Percentiles rank a stretch among this genome's conserved stretches.
Conservation (phyloP, 92 coral and sea anemone species). For the Porites evermanni region DNA sequence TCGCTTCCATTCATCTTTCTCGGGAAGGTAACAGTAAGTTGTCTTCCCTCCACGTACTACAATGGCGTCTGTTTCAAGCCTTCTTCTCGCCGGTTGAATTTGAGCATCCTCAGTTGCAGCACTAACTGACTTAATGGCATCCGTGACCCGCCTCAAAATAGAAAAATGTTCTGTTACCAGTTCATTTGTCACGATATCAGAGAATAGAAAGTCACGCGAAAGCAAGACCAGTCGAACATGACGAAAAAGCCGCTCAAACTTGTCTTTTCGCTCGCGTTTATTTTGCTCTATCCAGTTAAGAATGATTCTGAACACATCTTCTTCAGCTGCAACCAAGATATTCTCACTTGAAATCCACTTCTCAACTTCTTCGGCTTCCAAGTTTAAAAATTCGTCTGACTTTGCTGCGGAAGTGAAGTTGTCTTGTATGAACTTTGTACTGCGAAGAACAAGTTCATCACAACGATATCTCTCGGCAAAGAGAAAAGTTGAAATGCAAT, state of each 20-base stretch:
- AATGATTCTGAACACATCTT: too few relatives aligned
- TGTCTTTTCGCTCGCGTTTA: not conserved
- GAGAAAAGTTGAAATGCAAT: conserved; percentile 29
- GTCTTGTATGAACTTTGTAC: not conserved
- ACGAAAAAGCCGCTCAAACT: not conserved
- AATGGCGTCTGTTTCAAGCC: conserved; percentile 6
- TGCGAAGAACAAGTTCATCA: not conserved
- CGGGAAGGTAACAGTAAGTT: conserved; percentile 19
- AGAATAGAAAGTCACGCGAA: conserved; percentile 13
- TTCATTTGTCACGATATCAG: conserved; percentile 20
- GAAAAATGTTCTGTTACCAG: not conserved
- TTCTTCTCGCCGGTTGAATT: not conserved
- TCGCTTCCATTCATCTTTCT: conserved; percentile 18
- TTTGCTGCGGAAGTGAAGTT: conserved; percentile 3
- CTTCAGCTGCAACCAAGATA: not conserved
- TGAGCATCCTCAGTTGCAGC: not conserved
- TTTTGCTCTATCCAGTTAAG: not conserved
- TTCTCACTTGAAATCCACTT: conserved; percentile 20
- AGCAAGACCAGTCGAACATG: not conserved
- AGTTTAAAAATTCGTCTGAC: conserved; percentile 8
- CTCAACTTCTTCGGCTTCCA: too few relatives aligned
- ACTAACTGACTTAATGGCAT: not conserved
- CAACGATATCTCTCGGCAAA: conserved; percentile 28
- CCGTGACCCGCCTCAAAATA: not conserved
- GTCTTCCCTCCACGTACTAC: conserved; percentile 18